Base-by-base conservation (phyloP, 2,113 vertebrate species). In the Nothoprocta pentlandii region DNA sequence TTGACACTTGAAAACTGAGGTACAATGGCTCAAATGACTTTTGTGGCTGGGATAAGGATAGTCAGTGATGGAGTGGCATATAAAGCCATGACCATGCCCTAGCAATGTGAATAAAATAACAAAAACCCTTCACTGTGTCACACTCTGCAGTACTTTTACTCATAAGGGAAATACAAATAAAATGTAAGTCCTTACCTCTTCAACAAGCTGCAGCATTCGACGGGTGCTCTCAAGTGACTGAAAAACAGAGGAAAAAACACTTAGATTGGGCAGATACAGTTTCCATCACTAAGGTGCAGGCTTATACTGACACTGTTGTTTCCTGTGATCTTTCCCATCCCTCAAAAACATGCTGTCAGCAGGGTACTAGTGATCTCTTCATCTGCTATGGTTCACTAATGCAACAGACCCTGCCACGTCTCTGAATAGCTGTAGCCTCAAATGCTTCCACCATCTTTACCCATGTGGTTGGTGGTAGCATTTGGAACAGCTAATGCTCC, bases 191-290 rank as follows among this genome's bases (percentile, higher is more conserved):
- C 98, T 99, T 98, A 99, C 99, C 99, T 99, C 99, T 98, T 99
- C 99, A 93, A 99, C 99, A 95, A 99, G 98, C 96, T 99, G 99
- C 81, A 99, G 98, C 99, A 99, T 99, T 94, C 99, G 99, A 89
- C 99, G 99, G 77, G 99, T 99, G 96, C 99, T 99, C 97, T 99
- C 99, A 95, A 99, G 98, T 7, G 99, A 99, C 99, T 99, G 97
- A 91, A 76, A 89, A 88, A 17, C 32, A 87, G 6, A 87, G 59
- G 83, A 91, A 32, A 95, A 30, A 78, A 0, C 67, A 53, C 47
- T 94, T 61, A 83, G 80, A 64, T 94, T 78, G 69, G 49, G 46
- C 64, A 95, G 62, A 39, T 44, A 44, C 2, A 0, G 6, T 70
- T 93, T 77, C 56, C 44, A 69, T 12, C 4, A 1, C 58, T 85